Evolutionary conservation across 2,113 vertebrate species (phyloP).

Genomic region (Protomyctophum bolini): DNA sequence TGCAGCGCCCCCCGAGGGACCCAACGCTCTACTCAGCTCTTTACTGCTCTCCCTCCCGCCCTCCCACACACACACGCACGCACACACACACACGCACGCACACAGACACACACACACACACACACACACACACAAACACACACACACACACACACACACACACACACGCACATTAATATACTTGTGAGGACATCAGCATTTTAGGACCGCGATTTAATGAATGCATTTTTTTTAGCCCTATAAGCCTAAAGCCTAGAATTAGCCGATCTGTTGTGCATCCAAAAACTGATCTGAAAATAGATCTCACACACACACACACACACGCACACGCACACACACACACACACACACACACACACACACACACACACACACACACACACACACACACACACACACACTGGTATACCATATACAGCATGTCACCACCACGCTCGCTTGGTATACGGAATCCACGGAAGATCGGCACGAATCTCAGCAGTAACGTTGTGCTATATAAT

Average conservation of each 20-base stretch:
- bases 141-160: conserved; percentile 2
- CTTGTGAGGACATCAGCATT: too few species aligned
- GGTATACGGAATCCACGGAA: conserved; percentile 11
- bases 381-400: not conserved
- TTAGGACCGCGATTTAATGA: too few species aligned
- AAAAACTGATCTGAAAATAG: too few species aligned
- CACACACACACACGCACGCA: conserved; percentile 58
- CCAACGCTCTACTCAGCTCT: conserved; percentile 69
- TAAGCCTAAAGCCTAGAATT: too few species aligned
- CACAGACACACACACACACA: conserved; percentile 34
- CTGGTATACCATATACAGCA: too few species aligned
- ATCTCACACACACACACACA: conserved; percentile 27
- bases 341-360: not conserved
- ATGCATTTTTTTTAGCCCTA: too few species aligned
- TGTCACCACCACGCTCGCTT: too few species aligned
- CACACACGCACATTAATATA: conserved; percentile 16
- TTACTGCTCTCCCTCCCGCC: conserved; percentile 47
- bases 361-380: conserved; percentile 15
- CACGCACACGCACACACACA: conserved; percentile 3
- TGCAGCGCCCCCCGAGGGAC: conserved; percentile 73
- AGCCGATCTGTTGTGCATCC: too few species aligned
- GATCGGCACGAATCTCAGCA: conserved; percentile 46
- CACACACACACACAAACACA: conserved; percentile 22
- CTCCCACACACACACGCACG: conserved; percentile 51
- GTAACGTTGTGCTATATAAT: conserved; percentile 63